Conservation (phyloP, 2,888 invertebrate species). For the Neelides folsomi region DNA sequence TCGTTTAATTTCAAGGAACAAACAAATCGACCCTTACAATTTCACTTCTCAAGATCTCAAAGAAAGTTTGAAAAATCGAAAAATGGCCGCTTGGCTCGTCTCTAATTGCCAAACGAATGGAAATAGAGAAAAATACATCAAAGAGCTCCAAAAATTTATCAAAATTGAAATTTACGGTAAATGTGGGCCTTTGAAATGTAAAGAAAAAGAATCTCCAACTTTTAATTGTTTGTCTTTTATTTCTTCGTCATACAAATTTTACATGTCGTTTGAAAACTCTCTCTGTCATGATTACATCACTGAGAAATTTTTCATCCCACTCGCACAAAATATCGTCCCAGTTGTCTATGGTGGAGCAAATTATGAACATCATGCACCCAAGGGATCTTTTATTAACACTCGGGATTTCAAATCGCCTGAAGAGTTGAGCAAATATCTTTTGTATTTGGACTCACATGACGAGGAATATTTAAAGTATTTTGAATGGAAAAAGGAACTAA, state of each 20-base stretch:
- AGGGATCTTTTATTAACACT: neutral
- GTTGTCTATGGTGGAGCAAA: neutral
- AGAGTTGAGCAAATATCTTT: no score
- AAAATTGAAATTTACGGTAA: conserved; percentile 13
- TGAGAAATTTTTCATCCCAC: neutral
- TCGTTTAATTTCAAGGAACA: no score
- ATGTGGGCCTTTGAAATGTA: conserved; percentile 13
- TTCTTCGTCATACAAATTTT: neutral
- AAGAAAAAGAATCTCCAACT: neutral
- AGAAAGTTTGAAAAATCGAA: no score
- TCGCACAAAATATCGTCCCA: neutral
- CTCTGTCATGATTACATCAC: neutral
- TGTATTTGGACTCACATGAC: no score
- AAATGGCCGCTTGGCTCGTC: conserved; percentile 16
- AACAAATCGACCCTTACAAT: no score
- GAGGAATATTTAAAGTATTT: no score
- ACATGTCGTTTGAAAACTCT: neutral
- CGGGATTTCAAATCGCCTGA: no score
- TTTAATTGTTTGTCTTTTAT: no score
- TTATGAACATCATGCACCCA: neutral
- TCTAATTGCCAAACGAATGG: conserved; percentile 11
- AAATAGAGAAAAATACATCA: conserved; percentile 13
- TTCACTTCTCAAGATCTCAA: no score
- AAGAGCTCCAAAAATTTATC: conserved; percentile 9
- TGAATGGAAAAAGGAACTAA: no score